These are phyloP conservation scores for Papilio demoleus DNA, from an alignment of 2,888 invertebrate species.

Conservation along the genomic window DNA sequence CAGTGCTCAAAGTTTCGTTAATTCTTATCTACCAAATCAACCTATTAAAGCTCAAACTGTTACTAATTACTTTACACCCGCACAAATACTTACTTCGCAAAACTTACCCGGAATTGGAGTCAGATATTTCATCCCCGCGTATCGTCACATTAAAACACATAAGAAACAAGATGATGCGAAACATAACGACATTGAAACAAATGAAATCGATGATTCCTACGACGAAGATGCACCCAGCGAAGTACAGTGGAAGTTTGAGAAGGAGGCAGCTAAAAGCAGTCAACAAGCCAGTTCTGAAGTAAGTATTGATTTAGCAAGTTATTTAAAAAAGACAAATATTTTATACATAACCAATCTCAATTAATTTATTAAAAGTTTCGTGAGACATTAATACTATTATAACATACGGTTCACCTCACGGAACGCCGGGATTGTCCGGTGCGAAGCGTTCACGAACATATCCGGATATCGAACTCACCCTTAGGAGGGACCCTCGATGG, in stretches of 20 bases:
- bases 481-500: too few relatives aligned
- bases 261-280: conserved; percentile 63
- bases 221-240: conserved; percentile 63
- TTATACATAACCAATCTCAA: too few relatives aligned
- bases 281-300: conserved; percentile 66
- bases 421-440: too few relatives aligned
- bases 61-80: conserved; percentile 61
- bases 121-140: conserved; percentile 70
- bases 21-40: conserved; percentile 66
- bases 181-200: conserved; percentile 67
- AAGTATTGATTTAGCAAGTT: too few relatives aligned
- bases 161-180: conserved; percentile 67
- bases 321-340: too few relatives aligned
- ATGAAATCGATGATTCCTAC: conserved; percentile 55
- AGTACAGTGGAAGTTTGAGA: conserved; percentile 72
- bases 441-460: too few relatives aligned
- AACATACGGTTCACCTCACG: too few relatives aligned
- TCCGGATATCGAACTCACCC: too few relatives aligned
- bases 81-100: conserved; percentile 69
- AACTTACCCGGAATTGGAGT: conserved; percentile 72
- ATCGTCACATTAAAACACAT: conserved; percentile 53
- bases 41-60: conserved; percentile 54
- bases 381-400: too few relatives aligned
- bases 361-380: too few relatives aligned
- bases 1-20: conserved; percentile 74